A percentile compares a stretch with the other conserved stretches of the same genome.
Evolutionary conservation across 2,888 invertebrate genomes (phyloP).

Genomic region (Lochmaea capreae): DNA sequence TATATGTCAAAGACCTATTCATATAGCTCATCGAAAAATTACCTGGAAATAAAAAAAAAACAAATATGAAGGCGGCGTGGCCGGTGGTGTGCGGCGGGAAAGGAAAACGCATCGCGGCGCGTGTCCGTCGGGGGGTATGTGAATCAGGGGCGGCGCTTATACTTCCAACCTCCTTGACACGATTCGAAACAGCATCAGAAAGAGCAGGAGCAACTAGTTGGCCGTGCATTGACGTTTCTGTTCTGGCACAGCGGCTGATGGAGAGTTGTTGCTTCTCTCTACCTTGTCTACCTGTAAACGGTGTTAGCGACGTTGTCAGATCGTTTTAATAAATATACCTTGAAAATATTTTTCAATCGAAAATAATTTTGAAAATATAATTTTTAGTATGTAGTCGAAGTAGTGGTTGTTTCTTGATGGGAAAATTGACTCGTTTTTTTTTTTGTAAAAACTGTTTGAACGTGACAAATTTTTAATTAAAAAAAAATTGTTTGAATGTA

Average conservation of each 20-base stretch:
- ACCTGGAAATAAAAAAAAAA: constrained; percentile 26
- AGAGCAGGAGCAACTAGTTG: constrained; percentile 43
- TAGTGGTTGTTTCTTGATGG: too few relatives aligned
- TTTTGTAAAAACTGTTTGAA: too few relatives aligned
- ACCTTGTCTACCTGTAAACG: constrained; percentile 44
- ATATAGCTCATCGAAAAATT: constrained; percentile 15
- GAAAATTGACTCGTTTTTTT: too few relatives aligned
- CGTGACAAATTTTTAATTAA: too few relatives aligned
- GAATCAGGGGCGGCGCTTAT: constrained; percentile 46
- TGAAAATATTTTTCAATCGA: not conserved
- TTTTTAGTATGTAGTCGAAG: too few relatives aligned
- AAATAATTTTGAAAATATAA: not conserved
- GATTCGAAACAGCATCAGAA: constrained; percentile 38
- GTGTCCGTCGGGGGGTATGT: constrained; percentile 33
- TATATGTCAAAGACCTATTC: constrained; percentile 23
- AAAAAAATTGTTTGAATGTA: too few relatives aligned
- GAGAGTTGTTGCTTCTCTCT: constrained; percentile 36
- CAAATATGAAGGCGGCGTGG: constrained; percentile 29
- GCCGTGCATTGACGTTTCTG: constrained; percentile 40
- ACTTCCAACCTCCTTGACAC: constrained; percentile 37
- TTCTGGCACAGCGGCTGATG: constrained; percentile 21
- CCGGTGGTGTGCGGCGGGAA: constrained; percentile 32
- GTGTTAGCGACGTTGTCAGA: constrained; percentile 40
- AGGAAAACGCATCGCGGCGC: constrained; percentile 43
- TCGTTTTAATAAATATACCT: not conserved